Evolutionary conservation across 2,888 invertebrate species (phyloP), one percentile per base, ranked within the genome.

Genomic region (Andrena minutula): DNA sequence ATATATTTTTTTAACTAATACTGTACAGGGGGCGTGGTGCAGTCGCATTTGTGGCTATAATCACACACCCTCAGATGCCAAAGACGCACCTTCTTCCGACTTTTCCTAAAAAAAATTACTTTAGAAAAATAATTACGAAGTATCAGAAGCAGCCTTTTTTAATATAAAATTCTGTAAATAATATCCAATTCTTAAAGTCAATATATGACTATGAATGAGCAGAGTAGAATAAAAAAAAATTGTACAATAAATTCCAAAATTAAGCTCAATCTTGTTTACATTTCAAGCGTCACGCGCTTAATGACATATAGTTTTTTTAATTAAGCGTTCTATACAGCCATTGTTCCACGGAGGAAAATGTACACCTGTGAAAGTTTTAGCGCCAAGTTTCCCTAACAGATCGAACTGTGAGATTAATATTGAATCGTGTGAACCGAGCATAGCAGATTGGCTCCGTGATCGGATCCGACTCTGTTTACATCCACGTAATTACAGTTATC

Each of bases 291-390:
- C 10, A 41, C 23, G n/a, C 20, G n/a, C 2, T 5, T 26, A 26
- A 41, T 30, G 5, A 0, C 41, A 30, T 51, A 61, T 30, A 30
- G 16, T 69, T 65, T 64, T 80, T 32, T 53, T 72, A 76, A 82
- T 82, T 76, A 75, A 83, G 23, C 47, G 64, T 12, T 41, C 63
- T 23, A 30, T 28, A 68, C 66, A 41, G 8, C 16, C 65, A 65
- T 70, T 61, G 74, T 84, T 79, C 49, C 47, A 41, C 4, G 30
- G 28, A 41, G 30, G 32, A 65, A 78, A 77, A 84, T 64, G 58
- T 65, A 64, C 47, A 32, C 23, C 49, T 47, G 86, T 80, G 82
- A 86, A 86, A 86, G 84, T 80, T 78, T 64, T 74, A 70, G 75
- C 63, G 32, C 51, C 8, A 16, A 7, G 68, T 78, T 86, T 75